Evolutionary conservation across 2,113 vertebrate species (phyloP), one percentile per base, ranked within the genome.

Genomic region (Haplochromis burtoni): DNA sequence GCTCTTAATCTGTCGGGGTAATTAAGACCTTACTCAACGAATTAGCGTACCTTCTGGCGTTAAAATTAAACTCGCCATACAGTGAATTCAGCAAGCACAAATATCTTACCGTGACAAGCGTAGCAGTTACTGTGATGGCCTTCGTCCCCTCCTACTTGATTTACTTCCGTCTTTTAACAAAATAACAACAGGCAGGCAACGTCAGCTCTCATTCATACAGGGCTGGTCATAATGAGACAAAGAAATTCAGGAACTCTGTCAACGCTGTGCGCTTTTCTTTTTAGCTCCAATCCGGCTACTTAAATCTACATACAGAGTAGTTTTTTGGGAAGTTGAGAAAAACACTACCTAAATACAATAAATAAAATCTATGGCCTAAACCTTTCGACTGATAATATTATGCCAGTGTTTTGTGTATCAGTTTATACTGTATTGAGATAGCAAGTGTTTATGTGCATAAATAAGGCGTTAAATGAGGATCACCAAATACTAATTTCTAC

Each of bases 141-240:
- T 94, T 90, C 79, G 90, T 89, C 92, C 85, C 95, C 96, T 94
- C 95, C 96, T 94, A 92, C 95, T 92, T 45, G 47, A 79, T 86
- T 82, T 86, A 96, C 96, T 96, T 96, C 96, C 96, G 95, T 88
- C 85, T 96, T 94, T 88, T 7, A 63, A 71, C 87, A 51, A 76
- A 91, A 47, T 40, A 86, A 40, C 84, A 88, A 92, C 73, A 83
- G 40, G 10, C 13, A 42, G 24, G 29, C 17, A 19, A 45, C 86
- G 86, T 91, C 92, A 89, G 51, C 73, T 80, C 90, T 90, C 85
- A 83, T 82, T 84, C 87, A 90, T 3, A 40, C 35, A 42, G 42
- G 10, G n/a, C 5, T 16, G 35, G 1, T n/a, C 40, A 42, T 13
- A 13, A 21, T 31, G 33, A 68, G 24, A 7, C 26, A 2, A 26